phyloP scores from a whole-genome alignment of 2,888 invertebrate species.

The Coenonympha arcania region DNA sequence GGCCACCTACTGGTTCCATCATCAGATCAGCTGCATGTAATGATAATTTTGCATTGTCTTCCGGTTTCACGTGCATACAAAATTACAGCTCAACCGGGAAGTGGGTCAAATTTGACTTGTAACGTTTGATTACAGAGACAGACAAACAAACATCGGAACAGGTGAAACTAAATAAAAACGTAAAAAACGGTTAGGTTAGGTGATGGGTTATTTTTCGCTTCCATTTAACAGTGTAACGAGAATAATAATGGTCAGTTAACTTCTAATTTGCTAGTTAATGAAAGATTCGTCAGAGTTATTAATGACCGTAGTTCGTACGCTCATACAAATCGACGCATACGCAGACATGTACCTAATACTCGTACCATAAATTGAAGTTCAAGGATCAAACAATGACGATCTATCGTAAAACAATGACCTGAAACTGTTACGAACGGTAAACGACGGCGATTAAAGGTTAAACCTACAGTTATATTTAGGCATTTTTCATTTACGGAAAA shows the following conservation, averaged over 20 bases:
- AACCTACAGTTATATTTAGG: conserved; percentile 8
- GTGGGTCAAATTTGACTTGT: too few relatives aligned
- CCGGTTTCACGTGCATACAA: too few relatives aligned
- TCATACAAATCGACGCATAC: not conserved
- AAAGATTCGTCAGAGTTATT: conserved; percentile 1
- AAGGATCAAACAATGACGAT: conserved; percentile 26
- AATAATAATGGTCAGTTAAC: conserved; percentile 2
- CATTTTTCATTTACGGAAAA: conserved; percentile 12
- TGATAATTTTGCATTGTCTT: too few relatives aligned
- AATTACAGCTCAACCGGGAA: too few relatives aligned
- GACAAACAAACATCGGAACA: too few relatives aligned
- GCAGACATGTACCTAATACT: too few relatives aligned
- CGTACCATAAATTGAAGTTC: conserved; percentile 24
- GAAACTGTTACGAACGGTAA: conserved; percentile 30
- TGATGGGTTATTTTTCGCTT: not conserved
- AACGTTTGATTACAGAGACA: too few relatives aligned
- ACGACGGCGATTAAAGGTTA: conserved; percentile 30
- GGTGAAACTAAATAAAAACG: too few relatives aligned
- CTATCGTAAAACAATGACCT: conserved; percentile 14
- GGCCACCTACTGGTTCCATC: too few relatives aligned
- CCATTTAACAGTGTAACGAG: not conserved
- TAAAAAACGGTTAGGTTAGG: not conserved
- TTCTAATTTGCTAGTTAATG: conserved; percentile 4
- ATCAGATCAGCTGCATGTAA: too few relatives aligned
- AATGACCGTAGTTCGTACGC: not conserved